Evolutionary conservation across 2,797 vertebrate genomes (phyloP), one percentile per base, ranked within the genome.

Genomic region (Phataginus tricuspis): DNA sequence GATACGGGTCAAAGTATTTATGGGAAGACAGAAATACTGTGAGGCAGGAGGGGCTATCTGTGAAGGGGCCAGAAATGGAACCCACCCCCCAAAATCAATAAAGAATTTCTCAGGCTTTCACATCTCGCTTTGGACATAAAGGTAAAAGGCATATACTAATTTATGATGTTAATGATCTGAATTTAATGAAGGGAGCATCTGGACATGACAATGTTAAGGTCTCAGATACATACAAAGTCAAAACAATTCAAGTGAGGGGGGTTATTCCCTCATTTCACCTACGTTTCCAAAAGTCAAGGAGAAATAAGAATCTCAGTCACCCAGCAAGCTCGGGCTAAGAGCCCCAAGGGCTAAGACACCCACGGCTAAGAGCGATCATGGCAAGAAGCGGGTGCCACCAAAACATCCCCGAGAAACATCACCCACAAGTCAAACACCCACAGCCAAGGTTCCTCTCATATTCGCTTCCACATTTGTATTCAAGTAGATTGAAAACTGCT

Each of bases 191-290:
- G 31, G 27, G 42, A 69, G 51, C 27, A 39, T 27, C 87, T 18
- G 7, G 59, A 95, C 82, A 78, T 34, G 49, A 69, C 72, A 66
- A 45, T 49, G 27, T 39, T 59, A 61, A 93, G 75, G 31, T 57
- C 55, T 95, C 25, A 55, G 45, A 11, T 34, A 68, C 11, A 27
- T 4, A 59, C 57, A 39, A 69, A 72, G 25, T 75, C 42, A 71
- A 90, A 95, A 69, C 49, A 80, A 85, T 82, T 90, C 66, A 92
- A 85, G n/a, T 27, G 42, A 89, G 7, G 37, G 51, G 69, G 7
- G 53, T 82, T 80, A 29, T 34, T 71, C 53, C 34, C 16, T 45
- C 45, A 13, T 37, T 34, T 57, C 72, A 19, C 51, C 29, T 88
- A n/a, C 11, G 49, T 34, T 87, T 90, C 77, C 21, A 34, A 59